Conservation (phyloP, 2,113 vertebrate species). For the Phalacrocorax pelagicus region DNA sequence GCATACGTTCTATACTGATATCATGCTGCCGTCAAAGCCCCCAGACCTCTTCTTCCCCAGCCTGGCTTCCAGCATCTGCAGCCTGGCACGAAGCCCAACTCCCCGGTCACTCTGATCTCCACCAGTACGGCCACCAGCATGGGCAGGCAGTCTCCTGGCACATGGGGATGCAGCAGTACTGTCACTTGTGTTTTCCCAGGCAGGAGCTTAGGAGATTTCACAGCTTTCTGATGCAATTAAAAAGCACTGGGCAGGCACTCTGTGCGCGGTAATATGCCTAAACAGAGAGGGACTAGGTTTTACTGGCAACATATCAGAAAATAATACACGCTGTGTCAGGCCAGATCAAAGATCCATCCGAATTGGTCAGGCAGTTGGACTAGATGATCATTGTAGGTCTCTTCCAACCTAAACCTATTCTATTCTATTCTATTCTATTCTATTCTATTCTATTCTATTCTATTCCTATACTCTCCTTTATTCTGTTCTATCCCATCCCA, state of each 20-base stretch:
- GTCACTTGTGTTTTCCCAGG: background rate
- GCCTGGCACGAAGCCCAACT: accelerated
- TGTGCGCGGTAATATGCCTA: background rate
- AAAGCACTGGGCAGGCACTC: background rate
- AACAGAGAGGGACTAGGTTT: background rate
- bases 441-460: too few relatives aligned
- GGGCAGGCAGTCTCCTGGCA: background rate
- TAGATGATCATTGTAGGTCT: background rate
- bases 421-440: background rate
- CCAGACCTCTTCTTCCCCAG: background rate
- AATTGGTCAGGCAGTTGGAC: background rate
- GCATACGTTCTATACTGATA: background rate
- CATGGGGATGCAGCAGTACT: accelerated
- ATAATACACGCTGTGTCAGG: background rate
- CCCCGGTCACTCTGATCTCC: background rate
- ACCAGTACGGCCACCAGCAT: accelerated
- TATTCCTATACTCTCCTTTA: too few relatives aligned
- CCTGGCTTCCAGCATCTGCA: background rate
- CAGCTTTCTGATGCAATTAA: background rate
- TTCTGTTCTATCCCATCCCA: too few relatives aligned
- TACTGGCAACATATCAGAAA: background rate
- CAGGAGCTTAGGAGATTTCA: background rate
- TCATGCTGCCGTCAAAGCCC: background rate
- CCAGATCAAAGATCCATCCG: background rate
- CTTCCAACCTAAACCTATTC: background rate